Evolutionary conservation across 2,888 invertebrate species (phyloP), one percentile per base, ranked within the genome.

Genomic region (Acrobasis consociella): DNA sequence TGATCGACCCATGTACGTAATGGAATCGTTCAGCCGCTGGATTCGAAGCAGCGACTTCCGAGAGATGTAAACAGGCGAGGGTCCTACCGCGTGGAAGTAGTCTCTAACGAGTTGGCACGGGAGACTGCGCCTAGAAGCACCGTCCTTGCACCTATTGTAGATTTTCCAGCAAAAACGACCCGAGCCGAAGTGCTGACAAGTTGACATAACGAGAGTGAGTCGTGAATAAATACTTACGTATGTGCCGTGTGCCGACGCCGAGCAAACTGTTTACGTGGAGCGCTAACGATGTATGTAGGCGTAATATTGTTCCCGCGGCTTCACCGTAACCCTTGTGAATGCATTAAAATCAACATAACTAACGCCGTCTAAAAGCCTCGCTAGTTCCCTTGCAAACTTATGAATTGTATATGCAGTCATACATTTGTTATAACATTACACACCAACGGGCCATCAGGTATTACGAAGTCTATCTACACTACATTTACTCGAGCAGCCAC

Each of bases 41-140:
- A 46, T 11, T 31, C 8, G 31, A 31, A n/a, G 52, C n/a, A 8
- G 39, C 11, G 42, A 61, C 16, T 61, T 52, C 46, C 53, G 49
- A 53, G 55, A 55, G 16, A 53, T 46, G 49, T 62, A 65, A 64
- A 64, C 63, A 66, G 11, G 22, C 70, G 72, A 68, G 64, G 59
- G 70, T 66, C 74, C 77, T 74, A 61, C 74, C 71, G 65, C 66
- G 70, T 75, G 76, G 73, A 77, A 79, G 69, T 60, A 64, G 64
- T 70, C 69, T 72, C 76, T 84, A 83, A 83, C 82, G 83, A 83
- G 80, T 77, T 74, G 74, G 74, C 78, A 70, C 70, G 70, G 67
- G 65, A 64, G 62, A 60, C 64, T 60, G 63, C 50, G 46, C 53
- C 63, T 49, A 58, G 49, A 60, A 56, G 42, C 38, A 7, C 31